These are phyloP conservation scores for Hemiprocne comata DNA, from an alignment of 2,113 vertebrate genomes.

Conservation along the genomic window DNA sequence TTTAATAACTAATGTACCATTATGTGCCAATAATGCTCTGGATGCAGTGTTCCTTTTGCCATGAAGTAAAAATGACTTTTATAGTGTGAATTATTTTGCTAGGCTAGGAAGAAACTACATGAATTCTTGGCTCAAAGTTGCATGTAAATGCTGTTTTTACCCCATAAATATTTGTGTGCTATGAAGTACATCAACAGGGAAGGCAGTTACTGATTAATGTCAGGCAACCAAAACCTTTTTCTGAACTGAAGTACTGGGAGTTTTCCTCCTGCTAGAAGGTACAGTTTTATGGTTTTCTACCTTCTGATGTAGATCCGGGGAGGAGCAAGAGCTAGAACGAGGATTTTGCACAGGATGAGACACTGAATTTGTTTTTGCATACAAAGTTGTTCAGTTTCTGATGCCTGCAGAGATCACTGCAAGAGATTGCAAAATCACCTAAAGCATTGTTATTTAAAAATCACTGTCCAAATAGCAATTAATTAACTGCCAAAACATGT, in stretches of 20 bases:
- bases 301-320: neutral
- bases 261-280: neutral
- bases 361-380: neutral
- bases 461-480: neutral
- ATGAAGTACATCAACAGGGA: neutral
- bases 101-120: neutral
- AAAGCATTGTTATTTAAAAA: neutral
- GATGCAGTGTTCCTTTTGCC: neutral
- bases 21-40: neutral
- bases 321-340: neutral
- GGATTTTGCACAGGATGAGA: neutral
- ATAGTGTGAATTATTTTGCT: neutral
- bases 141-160: neutral
- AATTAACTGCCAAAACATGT: neutral
- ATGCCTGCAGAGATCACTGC: neutral
- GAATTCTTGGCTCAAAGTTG: neutral
- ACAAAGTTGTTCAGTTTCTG: neutral
- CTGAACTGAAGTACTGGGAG: neutral
- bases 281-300: neutral
- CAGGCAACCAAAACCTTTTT: neutral
- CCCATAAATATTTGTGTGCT: neutral
- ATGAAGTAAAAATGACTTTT: neutral
- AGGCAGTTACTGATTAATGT: neutral
- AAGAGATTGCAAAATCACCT: neutral
- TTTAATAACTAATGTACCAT: neutral